Percentiles rank a stretch among this genome's conserved stretches.
phyloP scores from a whole-genome alignment of 2,113 vertebrate genomes.

The Otis tarda region DNA sequence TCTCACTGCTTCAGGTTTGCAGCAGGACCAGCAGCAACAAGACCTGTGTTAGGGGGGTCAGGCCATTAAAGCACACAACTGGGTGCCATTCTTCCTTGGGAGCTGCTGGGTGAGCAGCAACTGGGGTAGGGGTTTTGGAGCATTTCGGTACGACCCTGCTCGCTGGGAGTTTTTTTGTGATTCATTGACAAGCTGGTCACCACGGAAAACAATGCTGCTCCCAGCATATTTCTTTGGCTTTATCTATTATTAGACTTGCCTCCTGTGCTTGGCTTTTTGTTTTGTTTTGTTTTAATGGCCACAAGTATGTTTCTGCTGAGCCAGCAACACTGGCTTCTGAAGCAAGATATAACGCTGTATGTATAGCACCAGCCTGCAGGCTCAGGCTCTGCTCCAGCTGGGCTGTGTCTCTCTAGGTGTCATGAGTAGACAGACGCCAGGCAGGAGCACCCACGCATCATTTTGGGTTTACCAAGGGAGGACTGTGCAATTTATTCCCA shows the following conservation, averaged over 20 bases:
- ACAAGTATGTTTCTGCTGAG: not conserved
- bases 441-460: not conserved
- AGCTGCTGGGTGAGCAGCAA: rapidly evolving
- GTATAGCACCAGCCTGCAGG: not conserved
- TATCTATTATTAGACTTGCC: not conserved
- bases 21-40: not conserved
- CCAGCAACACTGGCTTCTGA: not conserved
- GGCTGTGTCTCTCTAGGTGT: not conserved
- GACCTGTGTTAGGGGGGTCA: not conserved
- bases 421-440: not conserved
- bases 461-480: not conserved
- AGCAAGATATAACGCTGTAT: not conserved
- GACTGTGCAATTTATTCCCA: not conserved
- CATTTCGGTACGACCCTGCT: not conserved
- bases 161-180: not conserved
- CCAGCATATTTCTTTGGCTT: not conserved
- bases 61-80: not conserved
- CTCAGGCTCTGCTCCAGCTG: not conserved
- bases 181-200: not conserved
- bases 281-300: not conserved
- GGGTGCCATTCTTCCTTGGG: not conserved
- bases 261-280: not conserved
- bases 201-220: not conserved
- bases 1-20: slow-evolving; percentile 21
- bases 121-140: not conserved